Evolutionary conservation across 2,888 invertebrate genomes (phyloP), one percentile per base, ranked within the genome.

Genomic region (Drosophila demipolita): DNA sequence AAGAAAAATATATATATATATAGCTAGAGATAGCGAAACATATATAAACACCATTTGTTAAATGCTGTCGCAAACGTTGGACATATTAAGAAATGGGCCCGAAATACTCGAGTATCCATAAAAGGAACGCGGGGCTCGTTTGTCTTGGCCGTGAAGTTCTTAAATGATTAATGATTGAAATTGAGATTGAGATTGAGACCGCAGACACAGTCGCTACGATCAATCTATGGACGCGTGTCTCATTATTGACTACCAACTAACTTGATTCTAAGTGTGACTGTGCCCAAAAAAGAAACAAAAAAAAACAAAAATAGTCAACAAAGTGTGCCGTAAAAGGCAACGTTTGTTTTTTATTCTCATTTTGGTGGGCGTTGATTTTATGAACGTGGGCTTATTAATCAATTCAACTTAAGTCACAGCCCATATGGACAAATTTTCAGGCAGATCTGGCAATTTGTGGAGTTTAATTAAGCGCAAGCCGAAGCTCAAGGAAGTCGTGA

Each of bases 391-490:
- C 72, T 66, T 74, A 32, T 55, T 73, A 81, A 81, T 81, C 72
- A 87, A 85, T 83, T 75, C 67, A 52, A 61, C 60, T 80, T 49
- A 59, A 72, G 55, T 66, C 73, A 35, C 45, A 66, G 49, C 38
- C 20, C 7, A 40, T 66, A 64, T 49, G 38, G 50, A 48, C 48
- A 26, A 60, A 66, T 35, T 61, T 49, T 36, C 9, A 49, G 53
- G 33, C 45, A 59, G 48, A 55, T 66, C 59, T 66, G 57, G 49
- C 50, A 82, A 78, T 57, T 73, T 71, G 71, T 61, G 53, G 55
- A 48, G 32, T 68, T 80, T 78, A 84, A 84, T 86, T 86, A 86
- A 78, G 75, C 71, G 86, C 73, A 83, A 60, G 52, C 61, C 61
- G 63, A 50, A 55, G 52, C 48, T 69, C 53, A 61, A 70, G 82